These are phyloP conservation scores for Sialis fuliginosa DNA, from an alignment of 2,888 invertebrate genomes.

Conservation along the genomic window DNA sequence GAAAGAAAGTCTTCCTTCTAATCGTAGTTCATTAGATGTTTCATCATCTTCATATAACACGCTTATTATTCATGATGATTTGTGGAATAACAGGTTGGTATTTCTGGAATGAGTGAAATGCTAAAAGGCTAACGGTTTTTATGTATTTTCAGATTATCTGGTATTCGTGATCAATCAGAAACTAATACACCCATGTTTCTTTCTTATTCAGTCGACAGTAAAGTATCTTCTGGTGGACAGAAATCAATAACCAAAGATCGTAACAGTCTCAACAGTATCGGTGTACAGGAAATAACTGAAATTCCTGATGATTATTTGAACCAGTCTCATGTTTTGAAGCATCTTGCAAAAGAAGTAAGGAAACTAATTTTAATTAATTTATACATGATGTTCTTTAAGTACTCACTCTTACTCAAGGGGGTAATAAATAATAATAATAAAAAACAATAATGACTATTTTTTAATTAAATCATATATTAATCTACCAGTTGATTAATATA, in stretches of 20 bases:
- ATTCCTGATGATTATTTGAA: constrained; percentile 71
- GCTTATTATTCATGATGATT: constrained; percentile 64
- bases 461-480: too few relatives aligned
- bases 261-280: constrained; percentile 13
- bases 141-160: constrained; percentile 12
- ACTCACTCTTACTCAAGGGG: too few relatives aligned
- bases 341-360: constrained; percentile 56
- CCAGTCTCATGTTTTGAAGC: constrained; percentile 68
- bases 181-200: constrained; percentile 15
- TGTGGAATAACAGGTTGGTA: constrained; percentile 39
- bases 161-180: constrained; percentile 18
- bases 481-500: too few relatives aligned
- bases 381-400: too few relatives aligned
- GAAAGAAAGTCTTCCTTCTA: constrained; percentile 37
- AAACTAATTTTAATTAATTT: constrained; percentile 18
- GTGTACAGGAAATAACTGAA: constrained; percentile 56
- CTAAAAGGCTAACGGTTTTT: neutral
- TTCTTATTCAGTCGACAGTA: constrained; percentile 15
- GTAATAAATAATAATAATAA: too few relatives aligned
- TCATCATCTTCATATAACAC: constrained; percentile 70
- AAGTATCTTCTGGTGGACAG: neutral
- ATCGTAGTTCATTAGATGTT: constrained; percentile 53
- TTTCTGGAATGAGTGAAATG: neutral
- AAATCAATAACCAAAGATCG: constrained; percentile 12
- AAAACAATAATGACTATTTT: too few relatives aligned